Conservation (phyloP, 2,797 vertebrate genomes). For the Vireo griseus region DNA sequence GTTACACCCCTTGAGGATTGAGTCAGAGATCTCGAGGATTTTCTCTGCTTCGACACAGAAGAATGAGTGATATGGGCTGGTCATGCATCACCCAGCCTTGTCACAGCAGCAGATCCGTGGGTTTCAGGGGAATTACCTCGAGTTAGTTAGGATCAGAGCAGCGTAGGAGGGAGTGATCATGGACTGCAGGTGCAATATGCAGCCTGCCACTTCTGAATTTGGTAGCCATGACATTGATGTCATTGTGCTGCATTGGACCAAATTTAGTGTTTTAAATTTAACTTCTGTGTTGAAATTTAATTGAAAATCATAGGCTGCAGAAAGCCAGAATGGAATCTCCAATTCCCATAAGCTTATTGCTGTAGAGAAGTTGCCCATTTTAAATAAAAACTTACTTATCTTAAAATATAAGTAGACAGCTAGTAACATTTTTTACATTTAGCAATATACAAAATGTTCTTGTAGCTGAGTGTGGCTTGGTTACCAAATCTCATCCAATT, state of each 20-base stretch:
- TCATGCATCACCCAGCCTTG: not conserved
- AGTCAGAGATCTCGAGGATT: not conserved
- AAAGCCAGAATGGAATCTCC: not conserved
- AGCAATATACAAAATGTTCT: not conserved
- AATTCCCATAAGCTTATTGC: not conserved
- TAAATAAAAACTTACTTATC: not conserved
- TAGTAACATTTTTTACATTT: fast-evolving
- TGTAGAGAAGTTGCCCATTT: not conserved
- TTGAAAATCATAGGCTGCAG: not conserved
- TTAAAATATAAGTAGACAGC: not conserved
- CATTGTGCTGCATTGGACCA: not conserved
- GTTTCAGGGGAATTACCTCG: not conserved
- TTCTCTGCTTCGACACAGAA: not conserved
- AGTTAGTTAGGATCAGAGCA: not conserved
- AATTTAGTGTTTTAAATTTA: not conserved
- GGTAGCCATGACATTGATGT: not conserved
- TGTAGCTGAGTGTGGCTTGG: not conserved
- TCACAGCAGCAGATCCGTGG: not conserved
- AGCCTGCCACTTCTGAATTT: not conserved
- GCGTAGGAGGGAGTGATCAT: fast-evolving
- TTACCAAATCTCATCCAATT: not conserved
- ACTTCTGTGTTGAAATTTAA: not conserved
- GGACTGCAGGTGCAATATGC: not conserved
- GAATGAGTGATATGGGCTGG: not conserved
- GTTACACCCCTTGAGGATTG: not conserved